phyloP scores from a whole-genome alignment of 2,888 invertebrate species.

The Myopa tessellatipennis region DNA sequence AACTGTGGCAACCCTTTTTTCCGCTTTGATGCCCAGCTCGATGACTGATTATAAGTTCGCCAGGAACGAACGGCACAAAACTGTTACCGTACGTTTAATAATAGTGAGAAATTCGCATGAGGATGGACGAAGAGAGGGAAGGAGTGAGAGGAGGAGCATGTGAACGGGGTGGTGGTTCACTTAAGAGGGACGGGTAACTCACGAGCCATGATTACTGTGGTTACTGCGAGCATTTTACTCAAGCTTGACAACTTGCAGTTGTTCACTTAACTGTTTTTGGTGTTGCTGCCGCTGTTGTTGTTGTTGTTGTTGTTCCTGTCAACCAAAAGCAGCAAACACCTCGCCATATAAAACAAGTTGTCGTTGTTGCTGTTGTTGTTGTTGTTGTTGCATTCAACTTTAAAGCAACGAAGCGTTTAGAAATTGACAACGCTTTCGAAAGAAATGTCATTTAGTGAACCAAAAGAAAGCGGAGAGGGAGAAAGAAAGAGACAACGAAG shows the following conservation, averaged over 20 bases:
- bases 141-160: neutral
- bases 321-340: slow-evolving; percentile 4
- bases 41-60: neutral
- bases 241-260: slow-evolving; percentile 8
- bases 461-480: neutral
- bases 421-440: slow-evolving; percentile 35
- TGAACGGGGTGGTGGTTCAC: neutral
- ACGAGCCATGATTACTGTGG: slow-evolving; percentile 6
- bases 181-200: neutral
- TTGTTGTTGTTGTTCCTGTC: slow-evolving; percentile 7
- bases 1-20: neutral
- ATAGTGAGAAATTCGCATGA: neutral
- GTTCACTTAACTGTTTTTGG: neutral
- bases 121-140: neutral
- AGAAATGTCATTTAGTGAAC: neutral
- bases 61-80: neutral
- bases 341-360: slow-evolving; percentile 12
- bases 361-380: slow-evolving; percentile 14
- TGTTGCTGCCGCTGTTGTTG: neutral
- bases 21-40: slow-evolving; percentile 7
- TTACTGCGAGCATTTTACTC: slow-evolving; percentile 5
- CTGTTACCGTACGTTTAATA: neutral
- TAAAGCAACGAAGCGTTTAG: slow-evolving; percentile 18
- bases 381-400: slow-evolving; percentile 3
- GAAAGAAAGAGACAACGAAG: neutral